Evolutionary conservation across 2,113 vertebrate genomes (phyloP), one percentile per base, ranked within the genome.

Genomic region (Melanerpes aurifrons): DNA sequence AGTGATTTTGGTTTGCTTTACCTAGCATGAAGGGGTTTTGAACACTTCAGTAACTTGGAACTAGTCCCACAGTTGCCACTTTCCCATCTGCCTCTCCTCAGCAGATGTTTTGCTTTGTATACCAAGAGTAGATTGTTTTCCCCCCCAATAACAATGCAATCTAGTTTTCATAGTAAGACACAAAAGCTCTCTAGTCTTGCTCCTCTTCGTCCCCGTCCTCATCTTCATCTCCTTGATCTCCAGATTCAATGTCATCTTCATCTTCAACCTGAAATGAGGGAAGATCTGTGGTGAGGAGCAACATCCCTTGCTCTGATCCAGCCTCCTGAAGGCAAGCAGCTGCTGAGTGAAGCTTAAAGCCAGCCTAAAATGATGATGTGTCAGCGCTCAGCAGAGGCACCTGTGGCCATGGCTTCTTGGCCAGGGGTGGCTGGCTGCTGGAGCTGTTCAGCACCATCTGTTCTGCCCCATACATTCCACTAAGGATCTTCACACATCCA

Each of bases 161-260:
- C 80, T 88, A 68, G n/a, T 89, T 72, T 48, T 64, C 69, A 43
- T 75, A 58, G 86, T 83, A 89, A 94, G 45, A 81, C 72, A 67
- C 77, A 85, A 59, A 56, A 79, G 59, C 71, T 82, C 57, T 77
- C 89, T 93, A 96, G 50, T 95, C 94, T 90, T 97, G 93, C 20
- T 97, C 96, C 28, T 97, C 96, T 40, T 96, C 93, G 61, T 92
- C 93, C 21, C 92, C 97, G 56, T 98, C 98, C 22, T 98, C 98
- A 71, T 98, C 97, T 37, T 98, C 97, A 45, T 98, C 98, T 1
- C 94, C 97, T 72, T 98, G 98, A 87, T 98, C 98, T 92, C 95
- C 97, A 13, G 97, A 98, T 83, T 98, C 97, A 59, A 96, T 95
- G 54, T 98, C 98, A 81, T 98, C 98, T 66, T 98, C 98, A 95